Base-by-base conservation (phyloP, 2,797 vertebrate species). In the Scleropages formosus region DNA sequence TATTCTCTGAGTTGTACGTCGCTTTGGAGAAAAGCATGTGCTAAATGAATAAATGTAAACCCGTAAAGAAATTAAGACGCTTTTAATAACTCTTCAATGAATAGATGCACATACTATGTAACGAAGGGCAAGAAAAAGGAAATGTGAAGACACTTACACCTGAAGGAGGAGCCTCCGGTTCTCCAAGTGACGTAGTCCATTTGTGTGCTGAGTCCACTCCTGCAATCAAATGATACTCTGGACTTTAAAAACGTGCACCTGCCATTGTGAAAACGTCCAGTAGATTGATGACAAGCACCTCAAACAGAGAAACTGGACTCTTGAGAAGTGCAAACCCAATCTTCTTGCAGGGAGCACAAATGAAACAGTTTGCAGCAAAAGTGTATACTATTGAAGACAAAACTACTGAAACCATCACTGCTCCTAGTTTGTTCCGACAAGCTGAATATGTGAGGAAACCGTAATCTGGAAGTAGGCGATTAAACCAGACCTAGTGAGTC, bases 171-270 rank as follows among this genome's bases (percentile, higher is more conserved):
- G 73, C 9, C 90, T 85, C 13, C 88, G 81, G 81, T 89, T 93
- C 70, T 91, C 91, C 3, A 88, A 82, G 86, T 93, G 92, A 16
- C 87, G 83, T 4, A 91, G 85, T 65, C 92, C 90, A 16, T 88
- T 86, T 0, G 74, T 65, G 83, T 93, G 92, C 22, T 91, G 91
- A 75, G 87, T 92, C 92, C 92, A 93, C 84, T 93, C 91, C 92
- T 93, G 67, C 22, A 46, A 67, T 2, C 16, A 65, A 16, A 64
- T 1, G 10, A 27, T 47, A 70, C 12, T 53, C 12, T 1, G 47
- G 16, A 47, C 51, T 39, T 76, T 20, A 49, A 27, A 56, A 76
- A 44, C 9, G 70, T 51, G 49, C 44, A 8, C 31, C 10, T 53
- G 46, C 26, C 22, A 46, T 27, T 69, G 13, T 69, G 15, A 39